Evolutionary conservation across 2,113 vertebrate genomes (phyloP).

Genomic region (Miniopterus natalensis): DNA sequence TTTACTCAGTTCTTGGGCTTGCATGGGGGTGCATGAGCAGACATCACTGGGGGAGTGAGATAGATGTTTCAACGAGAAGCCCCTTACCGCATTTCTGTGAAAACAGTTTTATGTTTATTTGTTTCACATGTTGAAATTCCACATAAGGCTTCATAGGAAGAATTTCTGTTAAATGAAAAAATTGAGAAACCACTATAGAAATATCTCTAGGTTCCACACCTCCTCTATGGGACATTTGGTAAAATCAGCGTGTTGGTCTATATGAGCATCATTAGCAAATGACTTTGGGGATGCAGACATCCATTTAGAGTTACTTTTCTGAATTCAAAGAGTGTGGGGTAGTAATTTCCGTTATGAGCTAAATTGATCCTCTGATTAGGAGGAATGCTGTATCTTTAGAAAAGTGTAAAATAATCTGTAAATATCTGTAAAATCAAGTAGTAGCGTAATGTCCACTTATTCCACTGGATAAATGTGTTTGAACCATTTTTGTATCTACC

Average conservation of each 20-base stretch:
- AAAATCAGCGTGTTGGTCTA: neutral
- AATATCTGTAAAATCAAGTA: neutral
- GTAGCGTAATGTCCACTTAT: rapidly evolving
- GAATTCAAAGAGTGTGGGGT: neutral
- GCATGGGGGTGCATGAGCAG: neutral
- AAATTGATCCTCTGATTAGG: neutral
- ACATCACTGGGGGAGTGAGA: rapidly evolving
- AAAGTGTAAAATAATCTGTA: neutral
- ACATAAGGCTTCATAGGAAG: neutral
- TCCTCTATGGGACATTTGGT: neutral
- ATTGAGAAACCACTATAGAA: rapidly evolving
- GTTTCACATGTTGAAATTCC: neutral
- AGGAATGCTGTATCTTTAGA: neutral
- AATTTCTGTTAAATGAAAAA: neutral
- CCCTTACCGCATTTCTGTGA: neutral
- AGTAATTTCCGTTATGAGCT: neutral
- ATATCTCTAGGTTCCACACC: rapidly evolving
- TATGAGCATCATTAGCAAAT: neutral
- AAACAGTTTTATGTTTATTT: neutral
- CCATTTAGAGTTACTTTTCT: neutral
- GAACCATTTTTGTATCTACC: neutral
- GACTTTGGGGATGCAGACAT: neutral
- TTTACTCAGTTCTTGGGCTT: neutral
- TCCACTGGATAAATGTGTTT: neutral
- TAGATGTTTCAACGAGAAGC: neutral